Evolutionary conservation across 2,797 vertebrate genomes (phyloP), one percentile per base, ranked within the genome.

Genomic region (Enteromius afrohamiltoni): DNA sequence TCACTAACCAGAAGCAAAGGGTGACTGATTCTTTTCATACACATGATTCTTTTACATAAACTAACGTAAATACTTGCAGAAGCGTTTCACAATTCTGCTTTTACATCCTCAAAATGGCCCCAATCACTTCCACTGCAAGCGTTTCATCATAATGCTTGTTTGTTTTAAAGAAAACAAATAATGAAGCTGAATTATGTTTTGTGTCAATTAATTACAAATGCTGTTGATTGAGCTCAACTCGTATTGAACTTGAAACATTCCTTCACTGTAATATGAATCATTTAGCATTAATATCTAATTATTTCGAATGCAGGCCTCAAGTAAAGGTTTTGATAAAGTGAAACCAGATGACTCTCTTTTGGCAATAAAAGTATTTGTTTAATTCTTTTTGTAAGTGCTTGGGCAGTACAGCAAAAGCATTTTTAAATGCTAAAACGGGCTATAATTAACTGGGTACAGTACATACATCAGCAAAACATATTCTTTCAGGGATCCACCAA

Each of bases 401-500:
- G 68, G 85, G 87, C 77, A 85, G 68, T 84, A 84, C 83, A 84
- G 85, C 85, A 87, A 88, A 80, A 81, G 76, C 85, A 79, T 80
- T 79, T 53, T 53, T 47, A 82, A 85, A 74, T 83, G 78, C 77
- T 85, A 77, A 55, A 19, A 62, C 29, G 42, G 37, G 68, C 47
- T 67, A 84, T 71, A 84, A 77, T 71, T 70, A 42, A 86, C 67
- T 69, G 71, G 42, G 77, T 84, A 83, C 75, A 83, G 62, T 78
- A 84, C 81, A 87, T 70, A 84, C 53, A 73, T 81, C 37, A 85
- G 53, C 84, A 62, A 86, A 79, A 79, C 49, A 70, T 70, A 79
- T 73, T 73, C 64, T 90, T 86, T 85, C 85, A 76, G 85, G 76
- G 88, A 92, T 75, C 85, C 87, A 92, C 88, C 84, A 67, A 90